Evolutionary conservation across 2,888 invertebrate genomes (phyloP), one percentile per base, ranked within the genome.

Genomic region (Himalopsyche kuldschensis): DNA sequence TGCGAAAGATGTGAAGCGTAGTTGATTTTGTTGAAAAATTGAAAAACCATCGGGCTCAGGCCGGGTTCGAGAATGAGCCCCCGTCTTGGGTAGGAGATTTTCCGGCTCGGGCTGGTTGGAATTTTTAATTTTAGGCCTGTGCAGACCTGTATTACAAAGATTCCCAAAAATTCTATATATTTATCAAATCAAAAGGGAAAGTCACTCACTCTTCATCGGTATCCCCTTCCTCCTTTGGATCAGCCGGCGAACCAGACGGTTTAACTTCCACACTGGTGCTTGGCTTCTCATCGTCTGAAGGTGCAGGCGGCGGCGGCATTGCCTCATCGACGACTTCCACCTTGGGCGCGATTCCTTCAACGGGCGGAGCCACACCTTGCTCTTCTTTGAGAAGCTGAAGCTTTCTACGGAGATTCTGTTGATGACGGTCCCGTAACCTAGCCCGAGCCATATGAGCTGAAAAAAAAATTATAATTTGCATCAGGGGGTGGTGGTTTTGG

Each of bases 361-460:
- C 63, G 17, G 81, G 80, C 1, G 69, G 88, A 30, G 91, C 91
- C 30, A 94, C 93, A 0, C 94, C 95, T 89, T 96, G 95, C 89
- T 97, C 97, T 82, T 95, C 96, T 90, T 98, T 98, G 20, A 99
- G 92, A 87, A 97, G 94, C 89, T 96, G 95, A 87, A 99, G 92
- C 91, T 99, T 99, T 88, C 95, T 94, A 80, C 95, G 93, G 86
- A 99, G 91, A 90, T 97, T 97, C 86, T 95, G 95, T 90, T 98
- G 97, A 91, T 99, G 99, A 0, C 97, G 93, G 90, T 99, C 99
- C 81, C 97, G 92, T 15, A 99, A 93, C 46, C 99, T 93, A 0
- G 98, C 97, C 87, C 98, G 93, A 0, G 98, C 97, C 95, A 97
- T 97, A 90, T 98, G 97, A 6, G 98, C 98, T 94, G 89, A 20